Base-by-base conservation (phyloP, 2,888 invertebrate species). In the Ethmia dodecea region DNA sequence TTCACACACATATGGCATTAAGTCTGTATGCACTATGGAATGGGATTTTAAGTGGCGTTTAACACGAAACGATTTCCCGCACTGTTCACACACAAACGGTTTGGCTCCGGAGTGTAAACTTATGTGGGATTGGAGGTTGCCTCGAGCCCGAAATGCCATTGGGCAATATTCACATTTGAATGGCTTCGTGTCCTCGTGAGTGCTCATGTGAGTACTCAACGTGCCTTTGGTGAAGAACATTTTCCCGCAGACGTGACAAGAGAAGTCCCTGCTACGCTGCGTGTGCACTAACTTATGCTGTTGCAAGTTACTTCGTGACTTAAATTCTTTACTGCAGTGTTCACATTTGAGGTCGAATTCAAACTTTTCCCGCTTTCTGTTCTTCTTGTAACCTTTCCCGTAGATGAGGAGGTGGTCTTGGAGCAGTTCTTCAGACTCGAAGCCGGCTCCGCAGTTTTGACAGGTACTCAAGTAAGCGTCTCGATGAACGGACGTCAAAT, bases 171-270 rank as follows among this genome's bases (percentile, higher is more conserved):
- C 78, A 47, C 86, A 86, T 48, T 86, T 84, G 16, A 55, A 83
- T 0, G 77, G 84, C 29, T 77, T 83, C 0, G 62, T 56, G 0
- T 81, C 81, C 24, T 84, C 81, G 22, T 86, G 86, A 0, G 72
- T 80, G 33, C 66, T 52, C 66, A 86, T 77, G 31, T 86, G 86
- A 0, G 79, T 79, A 3, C 74, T 65, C 1, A 86, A 42, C 1
- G 84, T 75, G 0, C 86, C 86, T 60, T 84, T 84, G 0, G 81
- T 84, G 14, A 73, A 86, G 45, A 86, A 86, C 81, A 81, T 84
- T 54, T 86, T 86, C 0, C 86, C 86, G 3, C 86, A 86, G 0
- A 84, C 45, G 29, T 86, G 86, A 38, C 86, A 86, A 0, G 84
- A 72, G 27, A 80, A 86, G 10, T 86, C 71, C 46, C 79, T 54